phyloP scores from a whole-genome alignment of 1,140 invertebrate genomes.

The Euura saliciscinereae region DNA sequence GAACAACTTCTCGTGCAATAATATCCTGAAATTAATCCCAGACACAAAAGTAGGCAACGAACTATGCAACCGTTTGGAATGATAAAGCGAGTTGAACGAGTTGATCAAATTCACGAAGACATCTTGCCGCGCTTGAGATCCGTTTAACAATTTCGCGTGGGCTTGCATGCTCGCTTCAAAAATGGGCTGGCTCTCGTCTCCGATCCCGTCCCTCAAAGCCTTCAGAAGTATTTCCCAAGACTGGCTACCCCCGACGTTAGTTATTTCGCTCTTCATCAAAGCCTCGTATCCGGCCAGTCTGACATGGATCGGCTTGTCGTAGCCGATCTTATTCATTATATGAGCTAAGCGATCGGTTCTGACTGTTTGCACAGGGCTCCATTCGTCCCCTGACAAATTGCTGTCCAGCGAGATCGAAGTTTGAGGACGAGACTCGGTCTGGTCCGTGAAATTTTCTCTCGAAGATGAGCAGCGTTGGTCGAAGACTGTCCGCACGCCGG shows the following conservation, averaged over 20 bases:
- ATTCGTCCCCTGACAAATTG: constrained; percentile 47
- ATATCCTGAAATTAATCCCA: constrained; percentile 55
- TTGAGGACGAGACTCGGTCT: constrained; percentile 28
- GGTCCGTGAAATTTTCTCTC: constrained; percentile 27
- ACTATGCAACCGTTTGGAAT: constrained; percentile 41
- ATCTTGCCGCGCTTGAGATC: constrained; percentile 32
- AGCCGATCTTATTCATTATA: constrained; percentile 45
- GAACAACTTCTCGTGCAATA: constrained; percentile 53
- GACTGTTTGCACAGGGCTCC: constrained; percentile 37
- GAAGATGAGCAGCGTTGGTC: constrained; percentile 20
- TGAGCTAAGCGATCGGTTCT: constrained; percentile 33
- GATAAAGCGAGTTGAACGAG: constrained; percentile 42
- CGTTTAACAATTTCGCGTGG: constrained; percentile 46
- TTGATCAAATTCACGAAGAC: constrained; percentile 44
- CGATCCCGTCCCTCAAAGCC: constrained; percentile 42
- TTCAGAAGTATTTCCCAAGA: constrained; percentile 46
- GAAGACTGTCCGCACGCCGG: constrained; percentile 35
- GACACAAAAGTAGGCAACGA: constrained; percentile 44
- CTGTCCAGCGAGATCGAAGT: constrained; percentile 42
- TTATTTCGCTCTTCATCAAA: constrained; percentile 47
- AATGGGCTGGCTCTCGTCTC: constrained; percentile 48
- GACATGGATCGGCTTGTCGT: constrained; percentile 51
- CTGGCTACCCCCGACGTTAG: constrained; percentile 33
- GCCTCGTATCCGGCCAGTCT: constrained; percentile 51
- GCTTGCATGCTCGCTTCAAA: constrained; percentile 53